Evolutionary conservation across 1,140 invertebrate genomes (phyloP), one percentile per base, ranked within the genome.

Genomic region (Drosophila dunni): DNA sequence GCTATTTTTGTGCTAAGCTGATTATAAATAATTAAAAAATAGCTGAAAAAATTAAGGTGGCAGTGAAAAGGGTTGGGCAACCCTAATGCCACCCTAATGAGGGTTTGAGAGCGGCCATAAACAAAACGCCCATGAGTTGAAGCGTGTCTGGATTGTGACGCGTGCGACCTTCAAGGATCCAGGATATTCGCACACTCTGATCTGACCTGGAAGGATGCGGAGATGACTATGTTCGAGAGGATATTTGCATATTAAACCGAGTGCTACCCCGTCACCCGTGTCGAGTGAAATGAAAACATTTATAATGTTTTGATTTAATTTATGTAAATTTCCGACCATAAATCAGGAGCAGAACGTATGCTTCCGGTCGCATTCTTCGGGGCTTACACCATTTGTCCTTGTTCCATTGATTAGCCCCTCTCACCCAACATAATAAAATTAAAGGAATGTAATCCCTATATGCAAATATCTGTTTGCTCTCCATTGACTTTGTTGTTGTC

Each of bases 301-400:
- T 78, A 75, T 68, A 85, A 69, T 85, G 81, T 85, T 85, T 81
- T 85, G 81, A 85, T 85, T 85, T 78, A 81, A 63, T 85, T 85
- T 85, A 85, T 85, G 81, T 78, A 85, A 85, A 85, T 85, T 85
- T 81, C 36, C 58, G 65, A 36, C 74, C 81, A 85, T 85, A 85
- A 85, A 85, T 85, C 81, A 84, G 33, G 65, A 10, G 33, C 33
- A 57, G 56, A 84, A 48, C 81, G 81, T 85, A 78, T 85, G 81
- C 74, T 85, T 85, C 81, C 81, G 85, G 81, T 85, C 81, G 61
- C 46, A 38, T 46, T 34, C 46, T 33, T 53, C 51, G 36, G 54
- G 29, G 42, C 34, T 78, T 61, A 42, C 63, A 65, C 38, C 68
- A 73, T 73, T 69, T 65, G 68, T 84, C 56, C 77, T 61, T 71